Conservation (phyloP, 2,888 invertebrate species). For the Amphiduros pacificus region DNA sequence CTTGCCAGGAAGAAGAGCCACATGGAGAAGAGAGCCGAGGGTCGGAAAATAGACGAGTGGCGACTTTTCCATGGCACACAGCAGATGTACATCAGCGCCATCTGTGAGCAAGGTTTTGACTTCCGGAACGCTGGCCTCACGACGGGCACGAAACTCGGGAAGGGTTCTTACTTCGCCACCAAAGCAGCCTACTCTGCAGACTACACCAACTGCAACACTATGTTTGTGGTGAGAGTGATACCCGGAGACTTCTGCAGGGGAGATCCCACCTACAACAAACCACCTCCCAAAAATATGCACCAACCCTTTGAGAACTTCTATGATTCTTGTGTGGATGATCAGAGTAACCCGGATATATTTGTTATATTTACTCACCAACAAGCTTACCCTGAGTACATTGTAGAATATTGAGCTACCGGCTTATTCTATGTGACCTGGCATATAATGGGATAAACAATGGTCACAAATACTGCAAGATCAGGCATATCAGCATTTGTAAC, state of each 20-base stretch:
- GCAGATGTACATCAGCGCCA: constrained; percentile 31
- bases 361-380: constrained; percentile 38
- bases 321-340: constrained; percentile 42
- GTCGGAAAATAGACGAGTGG: too few relatives aligned
- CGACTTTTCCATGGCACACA: constrained; percentile 41
- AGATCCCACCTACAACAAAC: constrained; percentile 21
- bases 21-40: too few relatives aligned
- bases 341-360: constrained; percentile 33
- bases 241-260: constrained; percentile 38
- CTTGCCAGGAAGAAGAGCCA: too few relatives aligned
- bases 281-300: constrained; percentile 34
- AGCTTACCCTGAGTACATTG: constrained; percentile 40
- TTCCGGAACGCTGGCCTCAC: constrained; percentile 38
- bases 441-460: too few relatives aligned
- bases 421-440: too few relatives aligned
- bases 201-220: constrained; percentile 9
- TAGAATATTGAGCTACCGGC: too few relatives aligned
- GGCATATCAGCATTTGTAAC: too few relatives aligned
- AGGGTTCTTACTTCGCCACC: constrained; percentile 44
- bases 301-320: constrained; percentile 44
- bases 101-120: constrained; percentile 45
- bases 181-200: constrained; percentile 31
- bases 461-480: too few relatives aligned
- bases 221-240: constrained; percentile 39
- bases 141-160: constrained; percentile 37